Base-by-base conservation (phyloP, 1,140 invertebrate species). In the Pseudomyrmex pallidus region DNA sequence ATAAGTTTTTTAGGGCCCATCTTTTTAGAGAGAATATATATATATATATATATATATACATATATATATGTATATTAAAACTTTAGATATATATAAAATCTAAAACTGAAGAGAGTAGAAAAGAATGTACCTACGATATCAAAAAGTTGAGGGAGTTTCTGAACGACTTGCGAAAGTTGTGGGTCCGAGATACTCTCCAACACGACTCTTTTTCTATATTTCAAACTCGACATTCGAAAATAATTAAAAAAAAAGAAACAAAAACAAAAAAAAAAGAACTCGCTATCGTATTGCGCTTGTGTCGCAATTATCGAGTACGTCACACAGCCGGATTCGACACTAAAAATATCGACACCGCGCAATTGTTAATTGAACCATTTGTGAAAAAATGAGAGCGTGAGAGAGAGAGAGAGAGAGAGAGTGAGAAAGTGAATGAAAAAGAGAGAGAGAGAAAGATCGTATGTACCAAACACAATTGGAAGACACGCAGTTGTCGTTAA, bases 401-500 rank as follows among this genome's bases (percentile, higher is more conserved):
- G 35, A 50, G 54, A 22, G 17, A 61, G n/a, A 20, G 25, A 76
- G 9, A 52, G 44, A 25, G 56, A 68, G 50, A 54, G 63, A 17
- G 15, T 48, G 17, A 57, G n/a, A 52, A 20, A 64, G 17, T 22
- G 52, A 22, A 17, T 62, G 48, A 67, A 57, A 54, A 22, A n/a
- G 52, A 35, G 20, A 12, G 20, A 59, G 1, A 15, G 25, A 12
- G 17, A 61, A 1, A n/a, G 54, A 59, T 22, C n/a, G 8, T 64
- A 63, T 20, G 20, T 15, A 68, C 46, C 8, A 59, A 80, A 59
- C 8, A 25, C 12, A 10, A 82, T 73, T 61, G 82, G 70, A 78
- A 74, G 85, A 85, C 22, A 66, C 35, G 22, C 35, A 20, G 68
- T 87, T 67, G 83, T 88, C 74, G 64, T 89, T 87, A 89, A 74